phyloP scores from a whole-genome alignment of 2,888 invertebrate species.

The Drosophila histrio region DNA sequence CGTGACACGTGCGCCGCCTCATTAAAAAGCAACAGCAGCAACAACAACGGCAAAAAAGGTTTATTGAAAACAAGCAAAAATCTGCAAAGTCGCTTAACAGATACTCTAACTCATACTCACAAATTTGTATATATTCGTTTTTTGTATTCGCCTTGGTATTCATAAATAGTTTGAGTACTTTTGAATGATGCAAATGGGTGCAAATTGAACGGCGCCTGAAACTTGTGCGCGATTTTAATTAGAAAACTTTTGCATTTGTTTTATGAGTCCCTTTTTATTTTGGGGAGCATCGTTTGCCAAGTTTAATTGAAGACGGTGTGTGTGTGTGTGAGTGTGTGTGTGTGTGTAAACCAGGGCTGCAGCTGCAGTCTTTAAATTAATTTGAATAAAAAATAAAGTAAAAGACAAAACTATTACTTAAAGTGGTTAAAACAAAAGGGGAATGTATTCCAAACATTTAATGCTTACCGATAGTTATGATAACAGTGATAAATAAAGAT shows the following conservation, averaged over 20 bases:
- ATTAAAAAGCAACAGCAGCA: slow-evolving; percentile 38
- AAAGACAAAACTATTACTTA: too few relatives aligned
- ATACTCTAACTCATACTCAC: slow-evolving; percentile 1
- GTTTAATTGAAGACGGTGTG: slow-evolving; percentile 28
- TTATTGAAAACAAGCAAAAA: slow-evolving; percentile 27
- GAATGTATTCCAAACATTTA: not conserved
- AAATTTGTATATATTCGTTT: not conserved
- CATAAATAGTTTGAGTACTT: slow-evolving; percentile 42
- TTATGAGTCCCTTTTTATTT: slow-evolving; percentile 23
- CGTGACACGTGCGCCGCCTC: slow-evolving; percentile 47
- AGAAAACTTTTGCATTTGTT: slow-evolving; percentile 68
- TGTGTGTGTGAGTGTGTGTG: not conserved
- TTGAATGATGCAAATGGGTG: slow-evolving; percentile 6
- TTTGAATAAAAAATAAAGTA: too few relatives aligned
- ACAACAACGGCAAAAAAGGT: slow-evolving; percentile 6
- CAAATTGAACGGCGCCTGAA: slow-evolving; percentile 28
- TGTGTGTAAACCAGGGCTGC: slow-evolving; percentile 21
- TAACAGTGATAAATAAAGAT: too few relatives aligned
- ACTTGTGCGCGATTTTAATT: slow-evolving; percentile 69
- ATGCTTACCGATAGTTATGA: not conserved
- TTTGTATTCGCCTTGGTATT: not conserved
- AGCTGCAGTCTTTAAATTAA: not conserved
- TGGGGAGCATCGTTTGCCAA: slow-evolving; percentile 19
- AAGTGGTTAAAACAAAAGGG: not conserved
- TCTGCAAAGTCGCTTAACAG: slow-evolving; percentile 7